Evolutionary conservation across 1,140 invertebrate species (phyloP).

Genomic region (Drosophila littoralis): DNA sequence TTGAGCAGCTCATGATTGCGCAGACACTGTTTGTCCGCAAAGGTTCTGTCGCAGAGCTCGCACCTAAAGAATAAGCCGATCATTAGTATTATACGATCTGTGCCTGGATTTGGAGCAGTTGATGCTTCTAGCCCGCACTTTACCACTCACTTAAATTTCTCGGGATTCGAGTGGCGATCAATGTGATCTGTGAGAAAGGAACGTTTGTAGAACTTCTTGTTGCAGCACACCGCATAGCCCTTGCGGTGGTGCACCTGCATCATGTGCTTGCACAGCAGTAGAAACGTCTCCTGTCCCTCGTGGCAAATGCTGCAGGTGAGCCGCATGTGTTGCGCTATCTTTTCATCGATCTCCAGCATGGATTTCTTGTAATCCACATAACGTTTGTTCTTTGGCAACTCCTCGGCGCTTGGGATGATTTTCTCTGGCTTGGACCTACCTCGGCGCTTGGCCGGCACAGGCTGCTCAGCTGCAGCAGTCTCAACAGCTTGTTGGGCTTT

Average conservation of each 20-base stretch:
- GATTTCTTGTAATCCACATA: conserved; percentile 65
- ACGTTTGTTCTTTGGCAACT: conserved; percentile 42
- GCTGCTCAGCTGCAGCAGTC: conserved; percentile 1
- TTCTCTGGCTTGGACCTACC: conserved; percentile 24
- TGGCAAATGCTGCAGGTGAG: conserved; percentile 73
- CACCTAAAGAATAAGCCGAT: conserved; percentile 50
- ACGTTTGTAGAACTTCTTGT: conserved; percentile 79
- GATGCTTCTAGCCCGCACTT: conserved; percentile 36
- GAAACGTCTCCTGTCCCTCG: conserved; percentile 60
- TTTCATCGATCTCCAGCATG: conserved; percentile 69
- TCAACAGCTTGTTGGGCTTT: conserved; percentile 39
- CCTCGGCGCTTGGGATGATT: not conserved
- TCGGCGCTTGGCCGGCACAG: conserved; percentile 10
- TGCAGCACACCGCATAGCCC: conserved; percentile 76
- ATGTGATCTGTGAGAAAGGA: conserved; percentile 76
- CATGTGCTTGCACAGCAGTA: conserved; percentile 70
- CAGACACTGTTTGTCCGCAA: conserved; percentile 77
- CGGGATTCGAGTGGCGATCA: conserved; percentile 70
- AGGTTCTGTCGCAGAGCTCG: conserved; percentile 61
- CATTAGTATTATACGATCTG: not conserved
- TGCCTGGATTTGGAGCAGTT: not conserved
- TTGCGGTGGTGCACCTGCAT: conserved; percentile 54
- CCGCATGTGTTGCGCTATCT: conserved; percentile 72
- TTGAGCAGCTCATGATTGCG: conserved; percentile 76
- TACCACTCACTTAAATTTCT: conserved; percentile 80